Base-by-base conservation (phyloP, 2,888 invertebrate species). In the Drosophila trichaetosa region DNA sequence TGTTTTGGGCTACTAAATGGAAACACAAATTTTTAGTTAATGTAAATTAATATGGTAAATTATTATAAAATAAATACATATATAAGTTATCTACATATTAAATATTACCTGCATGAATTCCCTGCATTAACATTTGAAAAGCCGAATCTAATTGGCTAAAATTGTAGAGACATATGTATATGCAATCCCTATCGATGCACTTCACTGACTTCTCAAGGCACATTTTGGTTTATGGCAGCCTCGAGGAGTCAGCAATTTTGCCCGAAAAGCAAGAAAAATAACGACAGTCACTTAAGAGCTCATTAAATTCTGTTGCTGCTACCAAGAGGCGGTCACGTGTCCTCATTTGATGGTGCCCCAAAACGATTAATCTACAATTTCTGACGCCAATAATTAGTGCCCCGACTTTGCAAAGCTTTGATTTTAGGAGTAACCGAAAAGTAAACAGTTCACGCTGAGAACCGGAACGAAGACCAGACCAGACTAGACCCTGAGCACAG, bases 231-330 rank as follows among this genome's bases (percentile, higher is more conserved):
- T 69, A 69, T 63, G 62, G 48, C 63, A 63, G 66, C 53, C 60
- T 51, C 56, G 62, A 51, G 46, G 64, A 77, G 80, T 85, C 88
- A 88, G 86, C 86, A 70, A 48, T 54, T 74, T 61, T 27, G 52
- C 18, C n/a, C 49, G 53, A 64, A 51, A 60, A 31, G 57, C 46
- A 70, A 74, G 71, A 80, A 46, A 76, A 87, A 16, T 21, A 81
- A 83, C 67, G 53, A 69, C 53, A 81, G 68, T 72, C 76, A 81
- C 83, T 87, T 87, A 89, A 84, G 81, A 87, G 69, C 74, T 52
- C 82, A 89, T 89, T 89, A 83, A 80, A 73, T 65, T 72, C 53
- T 36, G 80, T 60, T 53, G 66, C 71, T 33, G 69, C 58, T 65
- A 66, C 71, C 69, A 71, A 46, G 63, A 73, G 75, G 36, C 67